Percentiles rank a stretch among this genome's conserved stretches.
These are phyloP conservation scores for Clarias batrachus DNA, from an alignment of 2,113 vertebrate genomes.

Conservation along the genomic window DNA sequence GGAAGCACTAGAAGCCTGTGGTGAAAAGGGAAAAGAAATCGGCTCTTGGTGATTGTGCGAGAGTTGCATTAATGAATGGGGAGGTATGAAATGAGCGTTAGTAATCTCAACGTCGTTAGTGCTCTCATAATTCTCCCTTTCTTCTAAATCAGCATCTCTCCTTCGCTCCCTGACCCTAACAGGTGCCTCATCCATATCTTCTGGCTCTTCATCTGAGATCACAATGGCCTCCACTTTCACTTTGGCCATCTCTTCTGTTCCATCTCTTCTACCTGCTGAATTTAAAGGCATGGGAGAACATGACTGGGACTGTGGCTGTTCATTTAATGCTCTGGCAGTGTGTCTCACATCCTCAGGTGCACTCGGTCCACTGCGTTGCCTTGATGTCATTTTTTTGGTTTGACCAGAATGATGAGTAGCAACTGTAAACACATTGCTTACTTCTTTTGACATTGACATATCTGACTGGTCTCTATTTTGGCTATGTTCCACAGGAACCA, in stretches of 20 bases:
- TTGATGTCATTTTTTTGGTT: slow-evolving; percentile 20
- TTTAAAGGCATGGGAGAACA: slow-evolving; percentile 1
- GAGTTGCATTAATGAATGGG: slow-evolving; percentile 67
- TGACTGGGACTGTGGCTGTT: neutral
- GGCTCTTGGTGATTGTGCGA: slow-evolving; percentile 61
- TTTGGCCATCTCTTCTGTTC: slow-evolving; percentile 56
- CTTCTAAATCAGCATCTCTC: slow-evolving; percentile 59
- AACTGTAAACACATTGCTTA: slow-evolving; percentile 30
- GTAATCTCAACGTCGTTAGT: slow-evolving; percentile 66
- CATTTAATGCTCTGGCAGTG: slow-evolving; percentile 3
- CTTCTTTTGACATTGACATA: slow-evolving; percentile 22
- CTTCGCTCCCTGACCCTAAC: slow-evolving; percentile 42
- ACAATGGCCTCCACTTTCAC: slow-evolving; percentile 91
- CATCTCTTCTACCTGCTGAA: slow-evolving; percentile 13
- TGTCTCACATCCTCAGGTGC: slow-evolving; percentile 17
- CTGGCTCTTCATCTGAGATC: slow-evolving; percentile 87
- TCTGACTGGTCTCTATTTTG: slow-evolving; percentile 37
- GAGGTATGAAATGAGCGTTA: slow-evolving; percentile 67
- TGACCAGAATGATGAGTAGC: neutral
- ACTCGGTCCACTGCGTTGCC: slow-evolving; percentile 16
- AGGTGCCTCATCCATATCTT: slow-evolving; percentile 57
- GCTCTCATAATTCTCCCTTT: slow-evolving; percentile 68
- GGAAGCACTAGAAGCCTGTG: slow-evolving; percentile 61
- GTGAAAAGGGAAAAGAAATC: slow-evolving; percentile 67
- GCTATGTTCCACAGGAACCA: slow-evolving; percentile 55